Evolutionary conservation across 2,797 vertebrate genomes (phyloP).

Genomic region (Dermochelys coriacea): DNA sequence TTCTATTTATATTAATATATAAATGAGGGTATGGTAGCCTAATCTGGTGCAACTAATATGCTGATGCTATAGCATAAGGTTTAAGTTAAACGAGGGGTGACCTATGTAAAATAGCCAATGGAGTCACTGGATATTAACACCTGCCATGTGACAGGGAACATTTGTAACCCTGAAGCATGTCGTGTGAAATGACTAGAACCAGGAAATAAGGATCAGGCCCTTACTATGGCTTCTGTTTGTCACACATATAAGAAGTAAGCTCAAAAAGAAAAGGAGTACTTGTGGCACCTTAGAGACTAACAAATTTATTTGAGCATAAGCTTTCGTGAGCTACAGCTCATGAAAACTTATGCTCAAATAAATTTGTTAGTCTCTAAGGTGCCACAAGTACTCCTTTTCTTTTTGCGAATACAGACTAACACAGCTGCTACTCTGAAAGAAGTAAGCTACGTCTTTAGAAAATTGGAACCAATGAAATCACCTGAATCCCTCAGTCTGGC

Average conservation of each 20-base stretch:
- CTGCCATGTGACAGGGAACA: background rate
- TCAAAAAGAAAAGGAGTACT: too few relatives aligned
- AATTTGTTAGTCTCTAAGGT: too few relatives aligned
- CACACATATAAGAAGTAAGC: background rate
- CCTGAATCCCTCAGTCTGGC: background rate
- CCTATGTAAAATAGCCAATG: background rate
- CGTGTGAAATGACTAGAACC: background rate
- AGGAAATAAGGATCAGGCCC: background rate
- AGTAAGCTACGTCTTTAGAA: background rate
- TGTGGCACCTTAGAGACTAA: too few relatives aligned
- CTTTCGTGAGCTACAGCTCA: too few relatives aligned
- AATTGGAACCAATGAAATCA: background rate
- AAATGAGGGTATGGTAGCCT: background rate
- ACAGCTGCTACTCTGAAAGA: too few relatives aligned
- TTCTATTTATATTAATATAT: background rate
- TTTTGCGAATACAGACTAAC: too few relatives aligned
- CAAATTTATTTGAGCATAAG: too few relatives aligned
- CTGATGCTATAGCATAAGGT: background rate
- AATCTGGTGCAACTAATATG: background rate
- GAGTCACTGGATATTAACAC: background rate
- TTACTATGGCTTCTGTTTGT: background rate
- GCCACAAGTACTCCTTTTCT: too few relatives aligned
- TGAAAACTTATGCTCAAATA: too few relatives aligned
- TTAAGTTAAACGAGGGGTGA: background rate
- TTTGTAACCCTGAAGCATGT: background rate